Evolutionary conservation across 2,888 invertebrate species (phyloP).

Genomic region (Lysandra bellargus): DNA sequence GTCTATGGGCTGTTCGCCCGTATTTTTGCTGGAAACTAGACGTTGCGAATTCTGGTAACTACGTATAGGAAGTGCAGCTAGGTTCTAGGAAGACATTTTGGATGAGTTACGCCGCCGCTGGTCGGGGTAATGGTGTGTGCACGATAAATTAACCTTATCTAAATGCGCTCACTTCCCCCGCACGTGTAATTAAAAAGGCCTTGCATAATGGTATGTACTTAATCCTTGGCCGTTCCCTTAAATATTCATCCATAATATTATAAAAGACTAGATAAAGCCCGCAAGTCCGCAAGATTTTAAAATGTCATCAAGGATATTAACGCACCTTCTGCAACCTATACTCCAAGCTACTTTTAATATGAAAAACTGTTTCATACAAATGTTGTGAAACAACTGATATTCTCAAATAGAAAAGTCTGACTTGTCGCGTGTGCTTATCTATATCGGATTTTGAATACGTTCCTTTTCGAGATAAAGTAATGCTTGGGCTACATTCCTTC

Average conservation of each 20-base stretch:
- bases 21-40: neutral
- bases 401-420: too few relatives aligned
- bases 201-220: neutral
- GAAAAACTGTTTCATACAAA: too few relatives aligned
- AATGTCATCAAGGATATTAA: too few relatives aligned
- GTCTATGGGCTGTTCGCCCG: too few relatives aligned
- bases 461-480: neutral
- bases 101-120: slow-evolving; percentile 55
- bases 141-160: slow-evolving; percentile 74
- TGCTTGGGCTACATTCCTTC: neutral
- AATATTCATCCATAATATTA: neutral
- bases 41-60: neutral
- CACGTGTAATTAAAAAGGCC: slow-evolving; percentile 14
- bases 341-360: too few relatives aligned
- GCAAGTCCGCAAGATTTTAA: too few relatives aligned
- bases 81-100: slow-evolving; percentile 49
- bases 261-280: too few relatives aligned
- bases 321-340: too few relatives aligned
- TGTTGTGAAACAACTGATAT: too few relatives aligned
- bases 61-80: slow-evolving; percentile 37
- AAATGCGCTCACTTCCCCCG: slow-evolving; percentile 57
- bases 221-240: neutral
- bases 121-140: slow-evolving; percentile 65
- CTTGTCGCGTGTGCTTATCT: too few relatives aligned
- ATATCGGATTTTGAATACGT: neutral